Percentiles rank a stretch among this genome's conserved stretches.
Evolutionary conservation across 2,797 vertebrate genomes (phyloP).

Genomic region (Odontamblyopus rebecca): DNA sequence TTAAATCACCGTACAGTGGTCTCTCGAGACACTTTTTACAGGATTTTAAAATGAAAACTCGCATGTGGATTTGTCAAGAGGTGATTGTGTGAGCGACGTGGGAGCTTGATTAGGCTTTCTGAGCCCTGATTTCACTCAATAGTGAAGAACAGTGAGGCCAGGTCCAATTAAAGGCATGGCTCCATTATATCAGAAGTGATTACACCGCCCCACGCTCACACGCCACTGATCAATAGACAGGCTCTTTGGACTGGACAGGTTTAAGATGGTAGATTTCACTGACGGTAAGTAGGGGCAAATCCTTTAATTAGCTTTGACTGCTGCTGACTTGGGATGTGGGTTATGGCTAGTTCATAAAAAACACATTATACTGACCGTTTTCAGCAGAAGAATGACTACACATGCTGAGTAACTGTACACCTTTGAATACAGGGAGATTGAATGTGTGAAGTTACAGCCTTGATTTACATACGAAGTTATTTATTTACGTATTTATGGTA

Average conservation of each 20-base stretch:
- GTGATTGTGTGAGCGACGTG: constrained; percentile 33
- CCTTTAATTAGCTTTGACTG: constrained; percentile 53
- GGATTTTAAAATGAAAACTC: constrained; percentile 16
- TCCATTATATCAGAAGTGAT: constrained; percentile 73
- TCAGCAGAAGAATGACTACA: background rate
- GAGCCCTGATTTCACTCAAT: constrained; percentile 63
- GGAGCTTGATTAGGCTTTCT: constrained; percentile 59
- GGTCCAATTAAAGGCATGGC: constrained; percentile 65
- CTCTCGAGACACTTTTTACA: constrained; percentile 21
- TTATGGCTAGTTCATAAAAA: background rate
- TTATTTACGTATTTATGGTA: no score
- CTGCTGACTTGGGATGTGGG: background rate
- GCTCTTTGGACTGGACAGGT: constrained; percentile 51
- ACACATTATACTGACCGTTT: background rate
- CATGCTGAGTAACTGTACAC: background rate
- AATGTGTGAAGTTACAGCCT: background rate
- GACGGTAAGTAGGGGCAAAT: constrained; percentile 36
- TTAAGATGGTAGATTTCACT: constrained; percentile 61
- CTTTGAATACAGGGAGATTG: background rate
- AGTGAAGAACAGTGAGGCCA: constrained; percentile 44
- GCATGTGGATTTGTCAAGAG: constrained; percentile 27
- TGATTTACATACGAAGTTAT: background rate
- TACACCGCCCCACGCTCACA: constrained; percentile 59
- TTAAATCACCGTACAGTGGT: background rate
- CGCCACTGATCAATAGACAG: constrained; percentile 64